Evolutionary conservation across 92 coral and sea anemone species (phyloP), one percentile per base, ranked within the genome.

Genomic region (Parazoanthus swiftii): DNA sequence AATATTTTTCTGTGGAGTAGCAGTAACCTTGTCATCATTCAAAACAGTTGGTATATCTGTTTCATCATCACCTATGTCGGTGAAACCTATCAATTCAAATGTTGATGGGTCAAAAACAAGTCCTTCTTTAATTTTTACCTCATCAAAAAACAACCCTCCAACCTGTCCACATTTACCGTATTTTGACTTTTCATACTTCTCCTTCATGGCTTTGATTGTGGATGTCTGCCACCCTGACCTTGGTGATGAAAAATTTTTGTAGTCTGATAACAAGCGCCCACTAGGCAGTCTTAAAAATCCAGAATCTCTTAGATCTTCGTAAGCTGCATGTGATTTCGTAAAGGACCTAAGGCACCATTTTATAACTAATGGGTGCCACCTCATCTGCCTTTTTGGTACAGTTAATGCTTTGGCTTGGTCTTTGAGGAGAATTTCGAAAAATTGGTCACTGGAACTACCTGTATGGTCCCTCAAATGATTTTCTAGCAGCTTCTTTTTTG

Each of bases 381-480:
- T 74, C 94, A 92, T 92, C 74, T 92, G 94, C 42, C 85, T 54
- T 26, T 85, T 74, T 56, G 91, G 92, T 18, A 86, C 77, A 46
- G 76, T 92, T 21, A 89, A 70, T 33, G 94, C 92, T 83, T 90
- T 89, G 39, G 92, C 92, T 82, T 89, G 94, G 71, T 92, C 94
- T 79, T 84, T 92, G 21, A 92, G 63, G 26, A 92, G 63, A 20
- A 88, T 85, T 35, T 86, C 80, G 39, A 89, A 87, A 85, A 92
- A 91, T 50, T 59, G 48, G 51, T 89, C 90, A 44, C 65, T 71
- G 35, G 39, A 37, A 89, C 86, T 37, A n/a, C 91, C 90, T 46
- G 90, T 89, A 58, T 92, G 92, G 13, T 89, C 92, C 29, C 80
- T 70, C 3, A 89, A 23, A 85, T 92, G 94, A 80, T 86, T 92